A percentile compares a stretch with the other conserved stretches of the same genome.
Conservation (phyloP, 1,140 invertebrate genomes). For the Oncopodura yosiiana region DNA sequence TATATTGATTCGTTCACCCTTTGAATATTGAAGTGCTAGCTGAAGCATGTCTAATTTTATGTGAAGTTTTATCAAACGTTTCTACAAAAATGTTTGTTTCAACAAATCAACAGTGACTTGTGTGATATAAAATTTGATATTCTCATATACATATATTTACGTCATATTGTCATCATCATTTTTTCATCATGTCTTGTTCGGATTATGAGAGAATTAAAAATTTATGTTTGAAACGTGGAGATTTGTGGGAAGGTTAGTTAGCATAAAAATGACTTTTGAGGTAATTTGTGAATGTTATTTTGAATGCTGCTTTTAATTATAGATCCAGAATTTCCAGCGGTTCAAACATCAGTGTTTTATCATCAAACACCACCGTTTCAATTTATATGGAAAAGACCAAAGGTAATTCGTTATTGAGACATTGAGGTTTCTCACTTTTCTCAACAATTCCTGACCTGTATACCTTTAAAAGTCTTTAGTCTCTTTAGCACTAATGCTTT, state of each 20-base stretch:
- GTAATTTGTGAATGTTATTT: too few relatives aligned
- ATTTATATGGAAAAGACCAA: conserved; percentile 84
- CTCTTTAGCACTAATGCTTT: background rate
- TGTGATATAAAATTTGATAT: too few relatives aligned
- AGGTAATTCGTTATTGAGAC: conserved; percentile 56
- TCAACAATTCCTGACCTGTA: background rate
- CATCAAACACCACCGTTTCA: conserved; percentile 85
- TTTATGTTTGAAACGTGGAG: conserved; percentile 62
- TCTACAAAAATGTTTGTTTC: too few relatives aligned
- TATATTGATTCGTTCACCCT: too few relatives aligned
- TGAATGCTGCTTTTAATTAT: too few relatives aligned
- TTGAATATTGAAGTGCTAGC: too few relatives aligned
- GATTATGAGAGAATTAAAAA: conserved; percentile 73
- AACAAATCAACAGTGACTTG: too few relatives aligned
- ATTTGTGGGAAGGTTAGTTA: conserved; percentile 87
- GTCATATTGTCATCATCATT: conserved; percentile 40
- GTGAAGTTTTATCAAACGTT: too few relatives aligned
- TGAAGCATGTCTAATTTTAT: too few relatives aligned
- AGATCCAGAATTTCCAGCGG: conserved; percentile 82
- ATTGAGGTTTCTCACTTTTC: background rate
- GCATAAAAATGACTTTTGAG: too few relatives aligned
- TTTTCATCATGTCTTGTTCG: conserved; percentile 41
- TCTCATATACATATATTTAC: too few relatives aligned
- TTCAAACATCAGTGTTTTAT: conserved; percentile 80
- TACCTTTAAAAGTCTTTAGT: background rate